These are phyloP conservation scores for Thoracochromis brauschi DNA, from an alignment of 2,113 vertebrate genomes.

Conservation along the genomic window DNA sequence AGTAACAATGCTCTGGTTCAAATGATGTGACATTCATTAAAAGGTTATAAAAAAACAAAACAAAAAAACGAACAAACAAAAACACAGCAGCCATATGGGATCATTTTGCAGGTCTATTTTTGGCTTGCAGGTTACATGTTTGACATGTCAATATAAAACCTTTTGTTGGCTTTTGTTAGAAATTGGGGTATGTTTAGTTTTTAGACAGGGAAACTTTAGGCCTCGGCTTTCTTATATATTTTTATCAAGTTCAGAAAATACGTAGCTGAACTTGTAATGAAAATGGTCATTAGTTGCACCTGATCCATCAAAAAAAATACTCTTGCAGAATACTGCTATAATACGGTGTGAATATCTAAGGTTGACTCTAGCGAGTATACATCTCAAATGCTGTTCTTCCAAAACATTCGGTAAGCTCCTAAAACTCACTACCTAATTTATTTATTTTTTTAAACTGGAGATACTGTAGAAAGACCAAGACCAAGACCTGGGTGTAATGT, in stretches of 20 bases:
- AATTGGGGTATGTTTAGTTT: neutral
- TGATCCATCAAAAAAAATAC: neutral
- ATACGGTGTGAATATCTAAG: neutral
- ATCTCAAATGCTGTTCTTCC: neutral
- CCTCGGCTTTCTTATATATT: neutral
- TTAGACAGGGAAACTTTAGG: neutral
- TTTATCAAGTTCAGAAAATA: neutral
- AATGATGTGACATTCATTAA: rapidly evolving
- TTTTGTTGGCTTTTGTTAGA: neutral
- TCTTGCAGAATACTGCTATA: neutral
- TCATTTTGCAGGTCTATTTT: neutral
- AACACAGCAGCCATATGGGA: neutral
- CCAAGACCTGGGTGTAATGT: neutral
- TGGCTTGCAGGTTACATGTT: neutral
- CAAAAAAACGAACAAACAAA: neutral
- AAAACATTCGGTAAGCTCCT: neutral
- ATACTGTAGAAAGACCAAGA: neutral
- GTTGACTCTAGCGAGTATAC: neutral
- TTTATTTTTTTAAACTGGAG: neutral
- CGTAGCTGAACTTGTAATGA: neutral
- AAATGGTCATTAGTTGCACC: neutral
- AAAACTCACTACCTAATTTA: neutral
- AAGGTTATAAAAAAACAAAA: neutral
- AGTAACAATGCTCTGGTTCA: neutral
- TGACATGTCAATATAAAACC: neutral